Evolutionary conservation across 2,113 vertebrate species (phyloP).

Genomic region (Callipepla squamata): DNA sequence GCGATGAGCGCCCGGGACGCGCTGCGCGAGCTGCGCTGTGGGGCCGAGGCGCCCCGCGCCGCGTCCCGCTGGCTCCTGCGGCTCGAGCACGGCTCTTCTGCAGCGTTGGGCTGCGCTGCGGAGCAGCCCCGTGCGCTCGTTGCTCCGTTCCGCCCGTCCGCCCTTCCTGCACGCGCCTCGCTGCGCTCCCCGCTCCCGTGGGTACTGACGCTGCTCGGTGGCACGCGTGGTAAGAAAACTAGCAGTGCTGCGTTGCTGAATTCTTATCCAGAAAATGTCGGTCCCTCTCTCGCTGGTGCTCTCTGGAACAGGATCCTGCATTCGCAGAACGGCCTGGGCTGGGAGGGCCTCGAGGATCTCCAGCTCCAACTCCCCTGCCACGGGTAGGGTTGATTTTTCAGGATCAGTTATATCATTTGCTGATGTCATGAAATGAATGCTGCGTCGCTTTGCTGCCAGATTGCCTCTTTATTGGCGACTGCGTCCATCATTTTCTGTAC

Average conservation of each 20-base stretch:
- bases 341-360: too few species aligned
- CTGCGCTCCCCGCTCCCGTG: background rate
- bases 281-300: background rate
- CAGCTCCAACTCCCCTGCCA: too few species aligned
- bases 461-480: background rate
- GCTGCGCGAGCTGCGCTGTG: background rate
- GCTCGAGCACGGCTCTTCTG: too few species aligned
- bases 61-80: background rate
- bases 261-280: background rate
- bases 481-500: background rate
- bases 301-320: background rate
- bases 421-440: background rate
- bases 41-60: rapidly evolving
- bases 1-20: background rate
- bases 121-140: background rate
- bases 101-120: background rate
- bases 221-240: background rate
- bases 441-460: background rate
- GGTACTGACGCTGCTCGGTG: background rate
- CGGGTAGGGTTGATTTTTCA: too few species aligned
- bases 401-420: background rate
- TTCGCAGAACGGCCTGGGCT: too few species aligned
- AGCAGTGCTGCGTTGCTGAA: background rate
- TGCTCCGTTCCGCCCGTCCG: background rate
- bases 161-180: background rate